Base-by-base conservation (phyloP, 2,797 vertebrate species). In the Borostomias antarcticus region DNA sequence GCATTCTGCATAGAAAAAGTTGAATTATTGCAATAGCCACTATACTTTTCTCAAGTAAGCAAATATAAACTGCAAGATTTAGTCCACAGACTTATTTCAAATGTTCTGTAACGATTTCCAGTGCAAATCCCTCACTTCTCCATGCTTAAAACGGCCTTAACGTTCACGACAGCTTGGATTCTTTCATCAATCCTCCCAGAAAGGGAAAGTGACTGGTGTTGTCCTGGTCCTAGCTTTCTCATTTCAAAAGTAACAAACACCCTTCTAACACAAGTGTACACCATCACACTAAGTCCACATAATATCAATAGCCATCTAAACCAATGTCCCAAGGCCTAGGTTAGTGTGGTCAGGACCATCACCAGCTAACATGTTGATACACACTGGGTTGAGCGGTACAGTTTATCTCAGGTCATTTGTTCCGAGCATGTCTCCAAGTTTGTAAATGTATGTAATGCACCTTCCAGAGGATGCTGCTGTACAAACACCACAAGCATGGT, bases 91-190 rank as follows among this genome's bases (percentile, higher is more conserved):
- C 48, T 51, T 51, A 23, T 0, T 25, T 23, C 10, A 57, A 57
- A 21, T 4, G 11, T 47, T 26, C 23, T 1, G 32, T 19, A n/a
- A 17, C 9, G 5, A 5, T 61, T 32, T 57, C 11, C 62, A 35
- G 72, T 58, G 47, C 19, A 58, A 62, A 62, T 57, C 26, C 47
- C 19, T 64, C 40, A 19, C 10, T 51, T 23, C 25, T 15, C 17
- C 11, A 54, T 21, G 52, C 17, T 28, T 13, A 9, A 1, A 26
- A 7, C 45, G 32, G 60, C 29, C 15, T 17, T n/a, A n/a, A 1
- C 52, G 61, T 7, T 35, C 28, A 5, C 9, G 17, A 48, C 26
- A 25, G 6, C 10, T 23, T 19, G 11, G 21, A 6, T 2, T 28
- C 15, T 53, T 53, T 8, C 8, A 10, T n/a, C 35, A 51, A 50